Conservation (phyloP, 2,888 invertebrate genomes). For the Trissolcus brochymenae region DNA sequence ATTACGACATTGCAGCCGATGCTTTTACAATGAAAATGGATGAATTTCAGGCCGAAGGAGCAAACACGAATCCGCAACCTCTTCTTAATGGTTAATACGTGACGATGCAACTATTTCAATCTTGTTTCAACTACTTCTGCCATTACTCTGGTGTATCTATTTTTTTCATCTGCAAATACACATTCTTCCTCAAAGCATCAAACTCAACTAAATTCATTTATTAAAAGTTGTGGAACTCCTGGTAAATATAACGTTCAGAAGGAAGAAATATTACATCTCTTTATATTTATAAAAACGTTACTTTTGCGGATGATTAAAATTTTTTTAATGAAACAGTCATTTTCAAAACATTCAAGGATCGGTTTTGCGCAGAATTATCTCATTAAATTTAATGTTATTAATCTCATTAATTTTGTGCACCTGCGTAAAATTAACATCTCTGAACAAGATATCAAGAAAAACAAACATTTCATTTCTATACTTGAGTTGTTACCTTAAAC, state of each 20-base stretch:
- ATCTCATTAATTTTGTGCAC: background rate
- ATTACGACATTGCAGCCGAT: slow-evolving; percentile 1
- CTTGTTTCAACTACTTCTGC: slow-evolving; percentile 10
- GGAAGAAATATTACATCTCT: too few species aligned
- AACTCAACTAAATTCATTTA: slow-evolving; percentile 28
- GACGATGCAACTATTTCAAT: slow-evolving; percentile 18
- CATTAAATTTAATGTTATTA: slow-evolving; percentile 1
- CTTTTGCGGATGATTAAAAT: too few species aligned
- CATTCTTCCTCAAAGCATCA: slow-evolving; percentile 17
- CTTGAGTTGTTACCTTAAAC: too few species aligned
- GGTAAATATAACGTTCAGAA: too few species aligned
- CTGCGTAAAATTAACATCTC: too few species aligned
- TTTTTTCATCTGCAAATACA: slow-evolving; percentile 23
- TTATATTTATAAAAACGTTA: too few species aligned
- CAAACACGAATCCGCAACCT: background rate
- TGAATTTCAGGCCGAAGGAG: slow-evolving; percentile 2
- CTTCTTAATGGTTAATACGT: slow-evolving; percentile 15
- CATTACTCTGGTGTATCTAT: slow-evolving; percentile 7
- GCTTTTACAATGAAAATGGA: slow-evolving; percentile 2
- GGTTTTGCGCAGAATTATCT: too few species aligned
- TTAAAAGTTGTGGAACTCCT: slow-evolving; percentile 14
- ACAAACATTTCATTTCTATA: too few species aligned
- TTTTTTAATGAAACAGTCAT: too few species aligned
- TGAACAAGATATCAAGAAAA: too few species aligned
- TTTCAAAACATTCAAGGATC: too few species aligned